Evolutionary conservation across 2,888 invertebrate species (phyloP).

Genomic region (Melangyna quadrimaculata): DNA sequence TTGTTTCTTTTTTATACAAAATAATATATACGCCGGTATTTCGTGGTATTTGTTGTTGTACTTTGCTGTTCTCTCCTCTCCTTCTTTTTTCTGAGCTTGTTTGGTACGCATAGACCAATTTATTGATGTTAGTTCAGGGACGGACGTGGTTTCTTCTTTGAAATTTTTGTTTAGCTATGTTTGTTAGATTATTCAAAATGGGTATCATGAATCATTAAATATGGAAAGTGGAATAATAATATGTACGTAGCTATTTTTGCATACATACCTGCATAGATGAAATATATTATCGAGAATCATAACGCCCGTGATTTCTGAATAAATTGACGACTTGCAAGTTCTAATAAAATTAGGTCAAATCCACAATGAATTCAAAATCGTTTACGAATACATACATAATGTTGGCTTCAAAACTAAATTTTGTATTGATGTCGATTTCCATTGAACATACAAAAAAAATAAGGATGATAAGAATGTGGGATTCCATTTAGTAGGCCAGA

Average conservation of each 20-base stretch:
- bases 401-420: too few species aligned
- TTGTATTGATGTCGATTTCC: too few species aligned
- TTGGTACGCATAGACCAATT: neutral
- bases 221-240: neutral
- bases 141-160: neutral
- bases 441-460: too few species aligned
- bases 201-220: neutral
- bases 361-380: too few species aligned
- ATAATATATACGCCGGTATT: constrained; percentile 7
- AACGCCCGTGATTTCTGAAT: neutral
- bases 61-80: neutral
- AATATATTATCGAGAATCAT: neutral
- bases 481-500: too few species aligned
- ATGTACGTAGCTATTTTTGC: neutral
- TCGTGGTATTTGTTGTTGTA: neutral
- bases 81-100: neutral
- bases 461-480: too few species aligned
- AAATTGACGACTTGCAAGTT: too few species aligned
- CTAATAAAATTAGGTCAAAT: too few species aligned
- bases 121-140: constrained; percentile 2
- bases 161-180: neutral
- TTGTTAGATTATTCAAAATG: neutral
- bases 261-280: neutral
- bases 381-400: too few species aligned
- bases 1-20: neutral